Conservation (phyloP, 1,140 invertebrate genomes). For the Danaus plexippus region DNA sequence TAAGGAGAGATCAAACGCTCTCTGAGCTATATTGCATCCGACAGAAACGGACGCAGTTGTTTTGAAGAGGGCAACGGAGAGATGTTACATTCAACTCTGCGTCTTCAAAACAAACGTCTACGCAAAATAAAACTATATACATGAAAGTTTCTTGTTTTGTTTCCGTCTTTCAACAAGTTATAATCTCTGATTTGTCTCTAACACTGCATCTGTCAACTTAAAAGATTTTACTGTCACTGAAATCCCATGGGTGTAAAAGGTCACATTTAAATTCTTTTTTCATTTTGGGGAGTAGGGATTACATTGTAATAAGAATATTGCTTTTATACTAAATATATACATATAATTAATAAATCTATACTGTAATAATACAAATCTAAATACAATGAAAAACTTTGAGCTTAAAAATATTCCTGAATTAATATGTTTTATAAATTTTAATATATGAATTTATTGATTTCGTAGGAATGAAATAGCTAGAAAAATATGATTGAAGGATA, state of each 20-base stretch:
- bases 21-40: conserved; percentile 45
- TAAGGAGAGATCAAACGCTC: conserved; percentile 53
- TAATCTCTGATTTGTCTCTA: conserved; percentile 57
- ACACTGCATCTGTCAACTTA: conserved; percentile 44
- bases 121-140: conserved; percentile 39
- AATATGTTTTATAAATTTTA: too few relatives aligned
- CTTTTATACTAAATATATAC: too few relatives aligned
- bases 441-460: too few relatives aligned
- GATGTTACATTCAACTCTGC: conserved; percentile 24
- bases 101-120: conserved; percentile 36
- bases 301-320: too few relatives aligned
- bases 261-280: neutral
- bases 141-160: conserved; percentile 29
- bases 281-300: neutral
- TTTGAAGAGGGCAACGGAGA: conserved; percentile 28
- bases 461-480: too few relatives aligned
- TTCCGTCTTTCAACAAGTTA: conserved; percentile 38
- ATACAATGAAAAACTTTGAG: too few relatives aligned
- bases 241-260: conserved; percentile 2
- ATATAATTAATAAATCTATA: too few relatives aligned
- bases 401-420: too few relatives aligned
- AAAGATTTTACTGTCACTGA: conserved; percentile 2
- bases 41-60: conserved; percentile 33
- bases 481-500: too few relatives aligned
- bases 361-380: too few relatives aligned